Base-by-base conservation (phyloP, 2,797 vertebrate genomes). In the Sitta carolinensis region DNA sequence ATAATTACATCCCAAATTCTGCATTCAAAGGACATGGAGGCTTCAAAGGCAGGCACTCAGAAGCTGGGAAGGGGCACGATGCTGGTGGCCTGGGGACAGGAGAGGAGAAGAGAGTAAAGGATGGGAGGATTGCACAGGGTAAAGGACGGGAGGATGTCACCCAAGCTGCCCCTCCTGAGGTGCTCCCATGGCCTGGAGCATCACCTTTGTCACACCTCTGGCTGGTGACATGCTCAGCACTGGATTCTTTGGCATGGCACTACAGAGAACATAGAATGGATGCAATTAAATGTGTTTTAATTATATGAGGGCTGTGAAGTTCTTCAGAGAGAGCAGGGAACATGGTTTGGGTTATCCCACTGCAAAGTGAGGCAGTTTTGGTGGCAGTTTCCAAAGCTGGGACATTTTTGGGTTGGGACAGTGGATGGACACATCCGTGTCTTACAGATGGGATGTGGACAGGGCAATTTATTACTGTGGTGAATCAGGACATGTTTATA, bases 1-100 rank as follows among this genome's bases (percentile, higher is more conserved):
- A 91, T 94, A 95, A 95, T 95, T 93, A 58, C 94, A 45, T 50
- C 72, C 51, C 64, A 81, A 94, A 92, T 61, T 89, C 84, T 11
- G 70, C 82, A 32, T 89, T 89, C 85, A 94, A 92, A 94, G 93
- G 87, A 91, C 73, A 48, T 91, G 74, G 68, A 36, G 62, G 84
- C 84, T 34, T 23, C 79, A 80, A 66, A 85, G 78, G 67, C 0
- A 1, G 86, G 78, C 16, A 43, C 87, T 91, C 38, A 9, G 27
- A 90, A 89, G 72, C 68, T 78, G 47, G 64, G 54, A 77, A 77
- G 90, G 84, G 91, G 78, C 93, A 94, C 64, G 79, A 54, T 64
- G 82, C 38, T 77, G 91, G 68, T 85, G 5, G 34, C 48, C 2
- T 0, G 86, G 87, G 78, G 52, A 26, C 48, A 11, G 4, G 38